Base-by-base conservation (phyloP, 2,888 invertebrate species). In the Hylaea fasciaria region DNA sequence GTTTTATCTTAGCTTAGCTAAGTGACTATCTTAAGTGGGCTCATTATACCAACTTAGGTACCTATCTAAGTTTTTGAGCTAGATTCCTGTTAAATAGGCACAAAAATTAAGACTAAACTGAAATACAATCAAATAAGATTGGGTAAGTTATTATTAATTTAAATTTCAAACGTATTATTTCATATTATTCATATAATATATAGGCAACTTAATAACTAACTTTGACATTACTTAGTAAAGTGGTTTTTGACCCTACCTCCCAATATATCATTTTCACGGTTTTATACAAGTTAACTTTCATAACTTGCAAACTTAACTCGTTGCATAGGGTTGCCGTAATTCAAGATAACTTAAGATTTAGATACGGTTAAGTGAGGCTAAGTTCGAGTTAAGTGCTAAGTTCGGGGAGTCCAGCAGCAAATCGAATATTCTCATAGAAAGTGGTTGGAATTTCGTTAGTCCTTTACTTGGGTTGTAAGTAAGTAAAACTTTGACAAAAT, bases 291-390 rank as follows among this genome's bases (percentile, higher is more conserved):
- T 74, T 69, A 79, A 81, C 76, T 81, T 74, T 71, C 74, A 76
- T 79, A 83, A 84, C 72, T 83, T 73, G 74, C 76, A 77, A 83
- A 85, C 82, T 85, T 81, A 81, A 80, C 79, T 78, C 78, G 79
- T 78, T 83, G 81, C 83, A 82, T 78, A 78, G 77, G 76, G 76
- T 75, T 74, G 76, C 77, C 78, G 78, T 84, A 80, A 81, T 78
- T 85, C 77, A 78, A 81, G 80, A 85, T 81, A 84, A 85, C 80
- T 85, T 83, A 80, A 85, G 83, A 85, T 87, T 87, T 82, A 82
- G 82, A 76, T 78, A 78, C 76, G 78, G 81, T 80, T 84, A 83
- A 85, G 83, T 82, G 77, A 78, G 76, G 80, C 74, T 81, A 85
- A 86, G 81, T 82, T 82, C 71, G 75, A 83, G 76, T 82, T 82